Percentiles rank a stretch among this genome's conserved stretches.
Evolutionary conservation across 2,888 invertebrate species (phyloP).

Genomic region (Drosophila neoperkinsi): DNA sequence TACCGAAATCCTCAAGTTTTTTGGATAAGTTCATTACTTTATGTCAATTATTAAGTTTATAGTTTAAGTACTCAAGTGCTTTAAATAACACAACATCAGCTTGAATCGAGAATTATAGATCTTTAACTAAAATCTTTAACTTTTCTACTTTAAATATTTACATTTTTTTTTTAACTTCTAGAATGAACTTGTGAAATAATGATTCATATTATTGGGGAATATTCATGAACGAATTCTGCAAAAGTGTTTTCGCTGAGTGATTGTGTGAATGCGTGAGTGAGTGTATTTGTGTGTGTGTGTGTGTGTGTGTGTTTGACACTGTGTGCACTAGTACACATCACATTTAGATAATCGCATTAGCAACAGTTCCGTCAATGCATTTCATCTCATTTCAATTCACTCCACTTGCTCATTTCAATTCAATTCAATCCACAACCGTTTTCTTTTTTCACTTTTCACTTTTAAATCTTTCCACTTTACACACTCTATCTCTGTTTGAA

Average conservation of each 20-base stretch:
- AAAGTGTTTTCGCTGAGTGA: neutral
- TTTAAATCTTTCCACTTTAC: neutral
- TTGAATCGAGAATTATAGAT: neutral
- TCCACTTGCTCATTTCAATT: constrained; percentile 33
- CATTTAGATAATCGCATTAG: constrained; percentile 58
- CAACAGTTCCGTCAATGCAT: constrained; percentile 35
- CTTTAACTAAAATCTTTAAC: neutral
- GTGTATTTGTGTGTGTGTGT: constrained; percentile 7
- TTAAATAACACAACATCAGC: neutral
- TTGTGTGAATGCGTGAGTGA: constrained; percentile 14
- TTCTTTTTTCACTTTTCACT: constrained; percentile 10
- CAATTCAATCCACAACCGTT: neutral
- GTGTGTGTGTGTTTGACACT: neutral
- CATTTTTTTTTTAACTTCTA: neutral
- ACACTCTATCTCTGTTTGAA: neutral
- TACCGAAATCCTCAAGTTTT: neutral
- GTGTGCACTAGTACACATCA: constrained; percentile 16
- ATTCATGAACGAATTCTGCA: neutral
- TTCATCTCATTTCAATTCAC: constrained; percentile 45
- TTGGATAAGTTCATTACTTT: neutral
- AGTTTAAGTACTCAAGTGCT: neutral
- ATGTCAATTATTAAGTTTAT: neutral
- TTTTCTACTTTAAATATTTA: neutral
- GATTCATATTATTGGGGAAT: neutral
- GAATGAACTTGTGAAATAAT: neutral